Evolutionary conservation across 2,113 vertebrate genomes (phyloP).

Genomic region (Ailurus styani): DNA sequence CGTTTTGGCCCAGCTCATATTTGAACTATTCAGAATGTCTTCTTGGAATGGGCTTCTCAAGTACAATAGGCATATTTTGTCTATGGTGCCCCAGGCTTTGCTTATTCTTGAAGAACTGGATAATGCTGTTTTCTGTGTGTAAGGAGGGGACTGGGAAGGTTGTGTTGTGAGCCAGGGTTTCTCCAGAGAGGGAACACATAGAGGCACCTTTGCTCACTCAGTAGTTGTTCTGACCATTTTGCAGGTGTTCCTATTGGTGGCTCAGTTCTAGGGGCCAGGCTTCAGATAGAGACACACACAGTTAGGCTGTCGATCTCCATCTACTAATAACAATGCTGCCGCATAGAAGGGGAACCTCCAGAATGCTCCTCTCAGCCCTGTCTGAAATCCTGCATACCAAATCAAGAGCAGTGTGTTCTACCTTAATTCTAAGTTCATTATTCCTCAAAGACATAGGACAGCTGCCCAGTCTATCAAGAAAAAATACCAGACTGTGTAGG

Average conservation of each 20-base stretch:
- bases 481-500: neutral
- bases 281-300: neutral
- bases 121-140: neutral
- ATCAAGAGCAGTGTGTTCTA: neutral
- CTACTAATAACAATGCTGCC: neutral
- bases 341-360: neutral
- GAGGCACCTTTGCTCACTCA: neutral
- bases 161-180: neutral
- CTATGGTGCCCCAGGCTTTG: neutral
- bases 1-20: neutral
- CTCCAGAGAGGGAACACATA: neutral
- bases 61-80: neutral
- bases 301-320: neutral
- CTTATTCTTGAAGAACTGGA: neutral
- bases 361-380: neutral
- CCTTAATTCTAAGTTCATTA: neutral
- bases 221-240: neutral
- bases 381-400: neutral
- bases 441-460: conserved; percentile 21
- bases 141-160: neutral
- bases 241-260: neutral
- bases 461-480: neutral
- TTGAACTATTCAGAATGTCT: neutral
- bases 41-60: neutral
- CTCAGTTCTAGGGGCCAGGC: neutral